Conservation (phyloP, 2,797 vertebrate species). For the Triplophysa bombifrons region DNA sequence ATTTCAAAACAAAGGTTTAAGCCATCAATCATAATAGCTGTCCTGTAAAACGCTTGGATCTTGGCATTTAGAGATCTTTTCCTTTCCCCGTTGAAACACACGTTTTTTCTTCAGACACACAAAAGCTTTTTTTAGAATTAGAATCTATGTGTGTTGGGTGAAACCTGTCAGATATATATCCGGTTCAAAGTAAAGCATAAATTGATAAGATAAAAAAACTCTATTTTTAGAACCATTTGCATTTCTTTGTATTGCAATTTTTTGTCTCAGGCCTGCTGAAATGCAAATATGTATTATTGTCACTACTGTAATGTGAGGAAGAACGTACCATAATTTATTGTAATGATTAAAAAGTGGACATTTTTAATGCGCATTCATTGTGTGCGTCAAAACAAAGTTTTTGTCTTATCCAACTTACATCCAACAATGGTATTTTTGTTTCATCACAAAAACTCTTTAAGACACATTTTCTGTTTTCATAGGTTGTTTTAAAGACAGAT, state of each 20-base stretch:
- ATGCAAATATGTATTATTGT: too few species aligned
- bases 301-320: too few species aligned
- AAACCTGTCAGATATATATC: neutral
- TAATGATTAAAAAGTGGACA: too few species aligned
- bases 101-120: neutral
- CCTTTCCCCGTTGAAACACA: neutral
- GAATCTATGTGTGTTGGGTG: neutral
- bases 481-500: neutral
- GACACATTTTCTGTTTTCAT: neutral
- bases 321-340: too few species aligned
- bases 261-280: too few species aligned
- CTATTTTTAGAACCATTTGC: too few species aligned
- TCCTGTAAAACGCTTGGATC: neutral
- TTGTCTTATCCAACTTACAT: neutral
- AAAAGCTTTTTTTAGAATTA: neutral
- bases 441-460: neutral
- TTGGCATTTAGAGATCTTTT: neutral
- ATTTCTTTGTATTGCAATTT: too few species aligned
- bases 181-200: too few species aligned
- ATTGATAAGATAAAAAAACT: too few species aligned
- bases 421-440: neutral
- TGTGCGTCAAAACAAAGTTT: too few species aligned
- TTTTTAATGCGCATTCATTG: too few species aligned
- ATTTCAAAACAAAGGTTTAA: constrained; percentile 25
- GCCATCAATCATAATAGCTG: constrained; percentile 21